Base-by-base conservation (phyloP, 2,888 invertebrate species). In the Epinotia bilunana region DNA sequence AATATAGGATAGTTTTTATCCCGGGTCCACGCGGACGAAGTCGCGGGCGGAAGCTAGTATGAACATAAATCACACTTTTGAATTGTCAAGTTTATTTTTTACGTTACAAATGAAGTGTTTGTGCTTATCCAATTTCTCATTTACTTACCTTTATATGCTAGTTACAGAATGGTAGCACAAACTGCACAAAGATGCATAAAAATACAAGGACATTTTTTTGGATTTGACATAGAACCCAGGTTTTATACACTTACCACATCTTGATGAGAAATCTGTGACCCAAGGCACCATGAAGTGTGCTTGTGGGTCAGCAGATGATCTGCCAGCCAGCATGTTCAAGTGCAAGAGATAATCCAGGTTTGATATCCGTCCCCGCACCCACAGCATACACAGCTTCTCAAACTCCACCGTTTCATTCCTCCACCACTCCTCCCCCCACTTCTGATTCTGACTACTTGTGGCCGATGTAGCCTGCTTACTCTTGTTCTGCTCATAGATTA, bases 271-370 rank as follows among this genome's bases (percentile, higher is more conserved):
- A 92, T 99, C 99, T 43, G 97, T 98, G 0, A 99, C 98, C 99
- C 99, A 99, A 0, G 99, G 99, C 87, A 99, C 96, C 77, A 99
- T 97, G 81, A 98, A 98, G 89, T 99, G 99, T 83, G 98, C 97
- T 83, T 97, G 97, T 0, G 99, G 98, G 90, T 99, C 98, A 71
- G 96, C 96, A 55, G 96, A 94, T 80, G 96, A 95, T 77, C 99
- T 95, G 0, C 99, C 99, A 46, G 98, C 96, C 70, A 97, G 94
- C 81, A 96, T 95, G 88, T 99, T 99, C 64, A 99, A 92, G 74
- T 97, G 96, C 79, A 98, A 96, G 72, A 99, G 95, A 89, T 99
- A 99, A 83, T 99, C 98, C 87, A 98, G 97, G 90, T 99, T 99
- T 1, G 97, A 97, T 72, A 99, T 95, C 83, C 96, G 95, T 0